Conservation (phyloP, 2,888 invertebrate genomes). For the Tachina lurida region DNA sequence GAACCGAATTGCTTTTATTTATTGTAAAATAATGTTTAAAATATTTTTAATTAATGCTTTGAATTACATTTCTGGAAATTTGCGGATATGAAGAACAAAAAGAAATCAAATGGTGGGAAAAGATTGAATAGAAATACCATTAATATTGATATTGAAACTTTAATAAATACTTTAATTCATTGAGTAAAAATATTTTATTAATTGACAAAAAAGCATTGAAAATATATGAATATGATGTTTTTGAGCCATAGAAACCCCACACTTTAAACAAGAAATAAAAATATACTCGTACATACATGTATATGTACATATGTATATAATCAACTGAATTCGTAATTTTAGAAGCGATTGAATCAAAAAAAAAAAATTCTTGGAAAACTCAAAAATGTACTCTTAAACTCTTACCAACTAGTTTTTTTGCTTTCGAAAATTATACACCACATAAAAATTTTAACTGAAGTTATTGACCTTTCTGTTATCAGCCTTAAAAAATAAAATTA, state of each 20-base stretch:
- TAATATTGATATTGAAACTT: neutral
- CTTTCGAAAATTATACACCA: neutral
- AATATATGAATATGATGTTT: neutral
- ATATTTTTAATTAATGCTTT: conserved; percentile 46
- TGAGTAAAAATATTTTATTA: conserved; percentile 23
- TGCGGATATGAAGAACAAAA: conserved; percentile 45
- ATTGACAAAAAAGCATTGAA: neutral
- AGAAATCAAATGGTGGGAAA: conserved; percentile 52
- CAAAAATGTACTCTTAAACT: neutral
- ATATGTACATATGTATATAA: neutral
- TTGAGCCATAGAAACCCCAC: neutral
- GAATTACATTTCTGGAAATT: conserved; percentile 66
- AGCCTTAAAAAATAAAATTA: too few species aligned
- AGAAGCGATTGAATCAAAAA: neutral
- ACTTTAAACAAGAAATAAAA: neutral
- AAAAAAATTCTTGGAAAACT: conserved; percentile 14
- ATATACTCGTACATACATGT: neutral
- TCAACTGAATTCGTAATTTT: neutral
- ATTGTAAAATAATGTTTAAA: conserved; percentile 20
- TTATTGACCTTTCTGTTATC: neutral
- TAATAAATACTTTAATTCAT: conserved; percentile 37
- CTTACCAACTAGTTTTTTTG: neutral
- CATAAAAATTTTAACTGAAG: neutral
- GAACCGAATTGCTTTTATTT: conserved; percentile 10
- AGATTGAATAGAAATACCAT: conserved; percentile 6